A percentile compares a stretch with the other conserved stretches of the same genome.
phyloP scores from a whole-genome alignment of 2,797 vertebrate genomes.

The Diceros bicornis region DNA sequence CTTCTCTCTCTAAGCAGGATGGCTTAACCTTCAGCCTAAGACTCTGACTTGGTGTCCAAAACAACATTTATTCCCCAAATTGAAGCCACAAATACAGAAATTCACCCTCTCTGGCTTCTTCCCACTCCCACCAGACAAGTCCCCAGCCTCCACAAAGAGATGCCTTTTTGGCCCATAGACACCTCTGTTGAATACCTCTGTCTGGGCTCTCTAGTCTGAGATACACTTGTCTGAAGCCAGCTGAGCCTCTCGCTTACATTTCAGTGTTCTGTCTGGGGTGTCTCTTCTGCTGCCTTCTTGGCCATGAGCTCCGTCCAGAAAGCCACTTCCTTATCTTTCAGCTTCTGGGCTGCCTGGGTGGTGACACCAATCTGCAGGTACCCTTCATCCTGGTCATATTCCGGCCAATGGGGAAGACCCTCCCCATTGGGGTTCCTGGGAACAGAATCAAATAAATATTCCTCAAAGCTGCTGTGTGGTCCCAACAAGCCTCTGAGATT shows the following conservation, averaged over 20 bases:
- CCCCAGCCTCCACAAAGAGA: background rate
- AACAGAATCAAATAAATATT: background rate
- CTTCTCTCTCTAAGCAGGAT: too few species aligned
- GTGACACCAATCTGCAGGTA: conserved; percentile 89
- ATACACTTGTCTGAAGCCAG: accelerated
- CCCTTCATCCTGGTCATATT: conserved; percentile 87
- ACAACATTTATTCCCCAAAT: too few species aligned
- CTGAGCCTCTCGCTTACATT: background rate
- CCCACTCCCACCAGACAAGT: background rate
- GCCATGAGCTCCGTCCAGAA: conserved; percentile 88
- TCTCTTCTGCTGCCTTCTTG: background rate
- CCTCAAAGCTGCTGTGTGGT: background rate
- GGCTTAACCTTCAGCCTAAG: too few species aligned
- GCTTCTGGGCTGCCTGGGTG: conserved; percentile 85
- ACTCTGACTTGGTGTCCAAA: too few species aligned
- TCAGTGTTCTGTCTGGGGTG: background rate
- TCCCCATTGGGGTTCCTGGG: conserved; percentile 92
- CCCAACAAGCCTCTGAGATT: background rate
- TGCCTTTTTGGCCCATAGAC: background rate
- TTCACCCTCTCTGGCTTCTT: background rate
- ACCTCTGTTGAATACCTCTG: too few species aligned
- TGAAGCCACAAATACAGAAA: too few species aligned
- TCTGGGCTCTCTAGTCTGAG: background rate
- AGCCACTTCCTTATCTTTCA: conserved; percentile 88
- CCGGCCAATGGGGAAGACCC: conserved; percentile 91